Base-by-base conservation (phyloP, 2,113 vertebrate genomes). In the Pagrus major region DNA sequence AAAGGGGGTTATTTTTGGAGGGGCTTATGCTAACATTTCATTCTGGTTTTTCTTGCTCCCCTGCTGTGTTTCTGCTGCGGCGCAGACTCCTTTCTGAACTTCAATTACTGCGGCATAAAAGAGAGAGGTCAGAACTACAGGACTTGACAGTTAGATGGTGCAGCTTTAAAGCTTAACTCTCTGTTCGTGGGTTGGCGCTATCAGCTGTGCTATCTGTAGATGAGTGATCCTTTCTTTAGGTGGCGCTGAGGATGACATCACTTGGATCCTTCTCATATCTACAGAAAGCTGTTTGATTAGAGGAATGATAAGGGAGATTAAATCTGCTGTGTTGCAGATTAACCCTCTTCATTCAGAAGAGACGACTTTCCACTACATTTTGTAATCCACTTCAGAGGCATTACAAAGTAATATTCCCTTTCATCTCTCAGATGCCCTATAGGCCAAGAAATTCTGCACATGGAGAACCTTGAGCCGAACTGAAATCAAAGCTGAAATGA, bases 271-370 rank as follows among this genome's bases (percentile, higher is more conserved):
- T 25, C 44, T 76, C 58, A 75, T 65, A 31, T 76, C 70, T 79
- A n/a, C 21, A 61, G 25, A 85, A 51, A 76, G 66, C 15, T 23
- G 42, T 90, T 75, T 91, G 82, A 91, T 89, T 76, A 71, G 63
- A 79, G 51, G 44, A 39, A n/a, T 55, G 89, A 91, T 89, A 81
- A 71, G 47, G 8, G 18, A 41, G 88, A 90, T 84, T 84, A 78
- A 44, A 88, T 93, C 84, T 81, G 59, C 72, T 76, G 66, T 46
- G 63, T 59, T 54, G 61, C 80, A 86, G 81, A 91, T 91, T 51
- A 87, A 83, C 84, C 80, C 68, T 81, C 64, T 70, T 85, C 83
- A 77, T 44, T 68, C 61, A 79, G 46, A 67, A 12, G 60, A 29
- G 31, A 31, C 61, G 41, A 47, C 88, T 58, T 77, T 71, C 54